Evolutionary conservation across 2,113 vertebrate species (phyloP).

Genomic region (Cricetomys ansorgei): DNA sequence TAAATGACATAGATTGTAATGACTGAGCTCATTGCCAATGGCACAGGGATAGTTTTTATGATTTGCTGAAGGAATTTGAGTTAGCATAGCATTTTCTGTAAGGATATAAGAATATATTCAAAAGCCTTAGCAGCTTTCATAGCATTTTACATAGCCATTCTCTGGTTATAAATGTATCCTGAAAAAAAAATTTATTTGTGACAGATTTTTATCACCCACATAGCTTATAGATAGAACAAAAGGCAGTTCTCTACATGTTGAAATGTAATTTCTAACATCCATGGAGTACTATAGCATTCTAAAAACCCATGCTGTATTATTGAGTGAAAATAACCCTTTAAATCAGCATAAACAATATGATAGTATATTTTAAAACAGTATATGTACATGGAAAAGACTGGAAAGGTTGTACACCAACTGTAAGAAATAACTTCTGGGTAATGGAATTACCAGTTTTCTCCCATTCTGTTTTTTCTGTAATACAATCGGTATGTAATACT

Average conservation of each 20-base stretch:
- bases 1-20: neutral
- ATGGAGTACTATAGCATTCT: neutral
- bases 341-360: neutral
- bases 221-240: neutral
- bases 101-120: neutral
- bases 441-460: slow-evolving; percentile 14
- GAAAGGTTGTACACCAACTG: neutral
- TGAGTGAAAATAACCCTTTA: neutral
- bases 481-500: slow-evolving; percentile 15
- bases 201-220: neutral
- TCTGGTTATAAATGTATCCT: slow-evolving; percentile 27
- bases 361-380: neutral
- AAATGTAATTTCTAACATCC: neutral
- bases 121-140: slow-evolving; percentile 45
- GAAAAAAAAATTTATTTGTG: neutral
- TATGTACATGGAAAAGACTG: neutral
- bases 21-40: neutral
- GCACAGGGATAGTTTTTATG: neutral
- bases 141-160: neutral
- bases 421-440: neutral
- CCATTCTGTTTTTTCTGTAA: neutral
- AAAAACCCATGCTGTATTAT: neutral
- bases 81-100: slow-evolving; percentile 25
- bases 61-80: slow-evolving; percentile 20
- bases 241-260: neutral